Evolutionary conservation across 30 jellyfish, hydroid and myxozoan genomes (phyloP), one percentile per base, ranked within the genome.

Genomic region (Aurelia coerulea): DNA sequence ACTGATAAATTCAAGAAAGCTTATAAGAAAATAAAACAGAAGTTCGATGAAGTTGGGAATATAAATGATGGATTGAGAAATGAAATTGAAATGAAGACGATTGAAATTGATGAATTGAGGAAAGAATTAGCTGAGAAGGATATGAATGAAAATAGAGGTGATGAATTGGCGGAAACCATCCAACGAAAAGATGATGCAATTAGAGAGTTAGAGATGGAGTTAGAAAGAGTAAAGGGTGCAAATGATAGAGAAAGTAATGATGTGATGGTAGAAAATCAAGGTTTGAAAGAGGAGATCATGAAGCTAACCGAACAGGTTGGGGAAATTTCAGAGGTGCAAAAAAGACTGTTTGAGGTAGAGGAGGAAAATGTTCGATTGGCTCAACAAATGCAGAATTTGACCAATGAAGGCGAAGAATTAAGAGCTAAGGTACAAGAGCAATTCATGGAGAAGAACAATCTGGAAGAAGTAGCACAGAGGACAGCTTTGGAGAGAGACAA

Each of bases 81-180:
- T 6, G 80, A 79, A 42, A 7, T 79, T 50, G 62, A 79, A 5
- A 70, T 69, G 23, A 64, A 64, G 33, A 51, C 67, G 23, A 54
- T 37, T 2, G 59, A 59, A 49, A 17, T 73, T 12, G 93, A 84
- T 19, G 68, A 63, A 29, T 62, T 74, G 2, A 73, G 42, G 51
- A 63, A 65, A 63, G 70, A 62, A 3, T 8, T 73, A 18, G 12
- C 17, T 14, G 83, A 90, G 76, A 58, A 19, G n/a, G 64, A 32
- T 14, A 73, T 41, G 39, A 74, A 81, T 34, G 97, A 81, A 50
- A 49, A 66, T 33, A 8, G 13, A n/a, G 46, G 76, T 18, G 18
- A 23, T 0, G 81, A 53, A n/a, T 59, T 90, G 51, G 68, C 72
- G 29, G 94, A 81, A 52, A 4, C 63, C 5, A 81, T 79, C 17